A percentile compares a stretch with the other conserved stretches of the same genome.
phyloP scores from a whole-genome alignment of 2,888 invertebrate genomes.

The Acrobasis repandana region DNA sequence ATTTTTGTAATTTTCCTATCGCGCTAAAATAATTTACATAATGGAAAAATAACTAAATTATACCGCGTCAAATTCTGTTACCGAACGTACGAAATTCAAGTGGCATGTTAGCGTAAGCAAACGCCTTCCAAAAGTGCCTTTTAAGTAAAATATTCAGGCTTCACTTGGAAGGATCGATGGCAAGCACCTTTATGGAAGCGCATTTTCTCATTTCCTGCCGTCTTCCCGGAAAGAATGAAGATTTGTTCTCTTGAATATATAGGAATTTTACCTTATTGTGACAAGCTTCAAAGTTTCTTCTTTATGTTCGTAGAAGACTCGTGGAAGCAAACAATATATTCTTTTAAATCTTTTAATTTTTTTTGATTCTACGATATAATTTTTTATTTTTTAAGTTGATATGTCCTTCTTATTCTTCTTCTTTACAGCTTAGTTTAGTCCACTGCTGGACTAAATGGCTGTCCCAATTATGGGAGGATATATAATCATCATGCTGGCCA shows the following conservation, averaged over 20 bases:
- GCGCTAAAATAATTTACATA: background rate
- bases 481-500: too few relatives aligned
- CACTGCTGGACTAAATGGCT: too few relatives aligned
- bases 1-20: background rate
- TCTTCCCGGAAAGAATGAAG: slow-evolving; percentile 8
- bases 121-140: slow-evolving; percentile 12
- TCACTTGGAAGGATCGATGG: background rate
- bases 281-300: background rate
- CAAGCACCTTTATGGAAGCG: slow-evolving; percentile 8
- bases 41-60: slow-evolving; percentile 9
- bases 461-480: too few relatives aligned
- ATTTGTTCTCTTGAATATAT: slow-evolving; percentile 4
- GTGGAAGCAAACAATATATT: too few relatives aligned
- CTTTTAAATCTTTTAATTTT: too few relatives aligned
- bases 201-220: slow-evolving; percentile 9
- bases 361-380: too few relatives aligned
- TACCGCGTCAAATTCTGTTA: background rate
- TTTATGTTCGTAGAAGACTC: too few relatives aligned
- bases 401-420: too few relatives aligned
- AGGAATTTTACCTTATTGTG: background rate
- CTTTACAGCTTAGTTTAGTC: too few relatives aligned
- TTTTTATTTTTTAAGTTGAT: too few relatives aligned
- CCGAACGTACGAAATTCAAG: slow-evolving; percentile 9
- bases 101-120: slow-evolving; percentile 8
- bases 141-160: slow-evolving; percentile 8